Percentiles rank a stretch among this genome's conserved stretches.
These are phyloP conservation scores for Clangula hyemalis DNA, from an alignment of 2,797 vertebrate genomes.

Conservation along the genomic window DNA sequence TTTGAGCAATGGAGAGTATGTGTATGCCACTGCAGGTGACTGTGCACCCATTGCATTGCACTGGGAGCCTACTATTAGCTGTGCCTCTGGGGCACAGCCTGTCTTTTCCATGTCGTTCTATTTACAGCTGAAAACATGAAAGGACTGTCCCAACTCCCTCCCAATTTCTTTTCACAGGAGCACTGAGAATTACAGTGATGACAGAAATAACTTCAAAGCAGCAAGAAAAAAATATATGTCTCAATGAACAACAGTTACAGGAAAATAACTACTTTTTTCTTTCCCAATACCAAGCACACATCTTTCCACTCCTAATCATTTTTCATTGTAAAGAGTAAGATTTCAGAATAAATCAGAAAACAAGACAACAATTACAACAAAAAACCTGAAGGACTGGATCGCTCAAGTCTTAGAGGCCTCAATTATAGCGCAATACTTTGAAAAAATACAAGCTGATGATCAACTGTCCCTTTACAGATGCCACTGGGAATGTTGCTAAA, in stretches of 20 bases:
- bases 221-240: neutral
- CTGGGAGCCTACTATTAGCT: neutral
- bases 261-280: slow-evolving; percentile 3
- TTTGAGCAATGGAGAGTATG: neutral
- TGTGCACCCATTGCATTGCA: neutral
- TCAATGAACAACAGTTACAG: slow-evolving; percentile 12
- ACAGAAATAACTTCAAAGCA: slow-evolving; percentile 64
- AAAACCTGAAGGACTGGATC: neutral
- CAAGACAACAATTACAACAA: no score
- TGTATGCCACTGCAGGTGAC: neutral
- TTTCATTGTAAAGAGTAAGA: neutral
- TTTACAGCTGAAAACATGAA: slow-evolving; percentile 45
- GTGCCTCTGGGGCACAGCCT: neutral
- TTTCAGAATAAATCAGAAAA: neutral
- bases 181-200: slow-evolving; percentile 59
- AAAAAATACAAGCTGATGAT: neutral
- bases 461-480: accelerated
- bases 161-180: slow-evolving; percentile 6
- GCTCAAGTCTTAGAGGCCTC: neutral
- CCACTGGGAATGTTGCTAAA: neutral
- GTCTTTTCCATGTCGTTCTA: neutral
- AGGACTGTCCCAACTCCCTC: neutral
- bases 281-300: neutral
- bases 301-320: neutral
- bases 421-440: neutral